Conservation (phyloP, 1,140 invertebrate species). For the Musca vetustissima region DNA sequence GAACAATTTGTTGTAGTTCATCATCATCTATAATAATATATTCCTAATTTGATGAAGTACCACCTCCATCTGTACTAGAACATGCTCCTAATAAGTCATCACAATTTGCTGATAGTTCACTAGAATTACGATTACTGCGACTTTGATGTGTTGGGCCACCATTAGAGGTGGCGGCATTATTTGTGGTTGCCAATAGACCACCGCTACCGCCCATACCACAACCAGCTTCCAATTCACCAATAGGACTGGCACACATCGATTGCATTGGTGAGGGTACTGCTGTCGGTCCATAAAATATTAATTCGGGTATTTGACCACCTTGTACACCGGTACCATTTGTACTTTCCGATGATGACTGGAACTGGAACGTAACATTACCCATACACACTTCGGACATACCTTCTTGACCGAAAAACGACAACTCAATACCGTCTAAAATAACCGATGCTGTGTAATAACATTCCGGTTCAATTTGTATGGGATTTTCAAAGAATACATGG, state of each 20-base stretch:
- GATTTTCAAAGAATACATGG: slow-evolving; percentile 90
- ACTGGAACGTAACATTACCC: slow-evolving; percentile 88
- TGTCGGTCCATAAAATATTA: slow-evolving; percentile 87
- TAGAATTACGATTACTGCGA: slow-evolving; percentile 21
- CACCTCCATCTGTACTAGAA: slow-evolving; percentile 32
- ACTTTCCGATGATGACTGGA: slow-evolving; percentile 91
- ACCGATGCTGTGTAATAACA: slow-evolving; percentile 89
- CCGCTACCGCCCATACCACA: slow-evolving; percentile 4
- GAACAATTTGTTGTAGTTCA: too few species aligned
- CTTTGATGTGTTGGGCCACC: background rate
- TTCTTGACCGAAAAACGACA: slow-evolving; percentile 95
- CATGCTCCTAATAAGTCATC: slow-evolving; percentile 37
- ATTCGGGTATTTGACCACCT: slow-evolving; percentile 91
- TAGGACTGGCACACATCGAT: slow-evolving; percentile 43
- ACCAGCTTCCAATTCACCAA: slow-evolving; percentile 32
- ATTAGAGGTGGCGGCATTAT: background rate
- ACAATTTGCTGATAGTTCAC: slow-evolving; percentile 27
- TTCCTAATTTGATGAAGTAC: background rate
- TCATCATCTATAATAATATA: slow-evolving; percentile 20
- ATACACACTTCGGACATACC: slow-evolving; percentile 88
- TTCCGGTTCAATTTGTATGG: slow-evolving; percentile 89
- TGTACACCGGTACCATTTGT: slow-evolving; percentile 93
- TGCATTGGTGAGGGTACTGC: slow-evolving; percentile 53
- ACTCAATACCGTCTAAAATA: slow-evolving; percentile 83
- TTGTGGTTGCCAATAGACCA: background rate